phyloP scores from a whole-genome alignment of 1,140 invertebrate genomes.

The Whitmania pigra region DNA sequence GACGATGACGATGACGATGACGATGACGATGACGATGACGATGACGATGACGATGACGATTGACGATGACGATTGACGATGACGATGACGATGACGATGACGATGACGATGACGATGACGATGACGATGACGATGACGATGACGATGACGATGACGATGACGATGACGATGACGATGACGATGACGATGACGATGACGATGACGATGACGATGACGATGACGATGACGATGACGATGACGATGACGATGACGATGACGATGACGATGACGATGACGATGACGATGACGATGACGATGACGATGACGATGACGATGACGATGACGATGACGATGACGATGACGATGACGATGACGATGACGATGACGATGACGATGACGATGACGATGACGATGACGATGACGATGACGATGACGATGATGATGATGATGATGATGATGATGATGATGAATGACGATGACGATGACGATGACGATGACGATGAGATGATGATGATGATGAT shows the following conservation, averaged over 20 bases:
- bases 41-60: background rate
- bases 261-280: background rate
- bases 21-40: background rate
- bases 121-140: background rate
- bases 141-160: background rate
- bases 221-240: background rate
- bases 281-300: background rate
- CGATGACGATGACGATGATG: background rate
- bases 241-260: background rate
- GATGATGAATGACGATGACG: background rate
- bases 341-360: background rate
- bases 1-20: background rate
- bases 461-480: background rate
- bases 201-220: background rate
- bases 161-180: background rate
- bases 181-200: background rate
- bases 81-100: background rate
- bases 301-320: background rate
- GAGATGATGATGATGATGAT: background rate
- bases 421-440: constrained; percentile 5
- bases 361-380: background rate
- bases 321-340: background rate
- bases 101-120: background rate
- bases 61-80: background rate
- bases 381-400: background rate